phyloP scores from a whole-genome alignment of 2,888 invertebrate genomes.

The Tillus elongatus region DNA sequence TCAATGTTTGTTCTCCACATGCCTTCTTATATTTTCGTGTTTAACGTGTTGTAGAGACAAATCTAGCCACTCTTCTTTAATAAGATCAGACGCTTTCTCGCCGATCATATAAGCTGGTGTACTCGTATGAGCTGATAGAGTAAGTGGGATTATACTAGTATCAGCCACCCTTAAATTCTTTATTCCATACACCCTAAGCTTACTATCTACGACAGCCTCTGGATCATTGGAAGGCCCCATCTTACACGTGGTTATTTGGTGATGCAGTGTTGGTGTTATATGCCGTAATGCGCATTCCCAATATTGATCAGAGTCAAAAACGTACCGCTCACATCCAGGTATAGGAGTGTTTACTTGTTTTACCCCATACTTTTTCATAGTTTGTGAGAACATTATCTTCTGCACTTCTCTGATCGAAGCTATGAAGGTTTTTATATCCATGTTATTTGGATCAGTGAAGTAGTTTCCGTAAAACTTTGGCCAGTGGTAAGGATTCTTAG shows the following conservation, averaged over 20 bases:
- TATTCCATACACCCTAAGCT: conserved; percentile 44
- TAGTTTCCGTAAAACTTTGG: conserved; percentile 55
- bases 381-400: conserved; percentile 40
- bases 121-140: conserved; percentile 44
- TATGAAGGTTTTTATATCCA: conserved; percentile 42
- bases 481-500: conserved; percentile 47
- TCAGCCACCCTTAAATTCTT: conserved; percentile 44
- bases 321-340: conserved; percentile 42
- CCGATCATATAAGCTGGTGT: conserved; percentile 46
- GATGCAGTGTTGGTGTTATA: conserved; percentile 41
- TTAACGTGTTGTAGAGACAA: too few relatives aligned
- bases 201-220: conserved; percentile 46
- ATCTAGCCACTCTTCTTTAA: conserved; percentile 36
- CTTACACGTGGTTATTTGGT: conserved; percentile 45
- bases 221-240: conserved; percentile 45
- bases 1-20: too few relatives aligned
- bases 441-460: conserved; percentile 41
- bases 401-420: conserved; percentile 45
- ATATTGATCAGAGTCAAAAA: conserved; percentile 40
- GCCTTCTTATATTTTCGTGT: too few relatives aligned
- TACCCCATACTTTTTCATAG: conserved; percentile 50
- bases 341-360: conserved; percentile 39
- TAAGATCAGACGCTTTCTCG: conserved; percentile 46
- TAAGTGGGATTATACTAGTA: conserved; percentile 45
- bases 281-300: conserved; percentile 43